These are phyloP conservation scores for Tetanocera ferruginea DNA, from an alignment of 2,888 invertebrate genomes.

Conservation along the genomic window DNA sequence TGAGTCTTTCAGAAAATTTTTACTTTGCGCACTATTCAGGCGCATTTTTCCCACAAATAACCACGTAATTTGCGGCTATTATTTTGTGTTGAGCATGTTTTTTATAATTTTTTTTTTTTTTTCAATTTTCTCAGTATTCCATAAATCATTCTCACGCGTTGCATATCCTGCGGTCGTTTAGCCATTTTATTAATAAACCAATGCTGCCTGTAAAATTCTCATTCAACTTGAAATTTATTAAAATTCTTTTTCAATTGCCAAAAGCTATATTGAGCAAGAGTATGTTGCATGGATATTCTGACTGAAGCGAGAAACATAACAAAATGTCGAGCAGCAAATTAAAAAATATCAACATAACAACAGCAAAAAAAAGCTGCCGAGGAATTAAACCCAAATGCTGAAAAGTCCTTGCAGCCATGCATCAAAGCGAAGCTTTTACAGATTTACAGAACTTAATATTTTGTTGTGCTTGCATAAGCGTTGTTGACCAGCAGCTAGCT, in stretches of 20 bases:
- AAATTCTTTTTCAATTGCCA: slow-evolving; percentile 19
- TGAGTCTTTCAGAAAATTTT: no score
- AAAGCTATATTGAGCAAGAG: slow-evolving; percentile 1
- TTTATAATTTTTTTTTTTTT: no score
- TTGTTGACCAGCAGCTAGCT: slow-evolving; percentile 15
- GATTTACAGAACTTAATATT: not conserved
- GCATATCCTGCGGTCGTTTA: no score
- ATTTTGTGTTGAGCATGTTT: no score
- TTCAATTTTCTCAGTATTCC: no score
- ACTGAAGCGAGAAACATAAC: not conserved
- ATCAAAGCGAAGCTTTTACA: not conserved
- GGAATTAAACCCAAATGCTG: not conserved
- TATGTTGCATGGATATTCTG: not conserved
- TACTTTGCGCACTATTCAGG: no score
- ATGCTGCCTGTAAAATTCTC: not conserved
- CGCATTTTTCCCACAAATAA: no score
- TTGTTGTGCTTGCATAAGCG: not conserved
- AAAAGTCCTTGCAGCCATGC: not conserved
- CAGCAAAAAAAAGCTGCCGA: not conserved
- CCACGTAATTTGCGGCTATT: no score
- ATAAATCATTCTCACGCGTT: no score
- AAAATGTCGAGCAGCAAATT: slow-evolving; percentile 9
- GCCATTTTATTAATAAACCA: not conserved
- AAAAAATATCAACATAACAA: slow-evolving; percentile 5
- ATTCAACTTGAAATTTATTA: slow-evolving; percentile 26